These are phyloP conservation scores for Centropus unirufus DNA, from an alignment of 2,113 vertebrate genomes.

Conservation along the genomic window DNA sequence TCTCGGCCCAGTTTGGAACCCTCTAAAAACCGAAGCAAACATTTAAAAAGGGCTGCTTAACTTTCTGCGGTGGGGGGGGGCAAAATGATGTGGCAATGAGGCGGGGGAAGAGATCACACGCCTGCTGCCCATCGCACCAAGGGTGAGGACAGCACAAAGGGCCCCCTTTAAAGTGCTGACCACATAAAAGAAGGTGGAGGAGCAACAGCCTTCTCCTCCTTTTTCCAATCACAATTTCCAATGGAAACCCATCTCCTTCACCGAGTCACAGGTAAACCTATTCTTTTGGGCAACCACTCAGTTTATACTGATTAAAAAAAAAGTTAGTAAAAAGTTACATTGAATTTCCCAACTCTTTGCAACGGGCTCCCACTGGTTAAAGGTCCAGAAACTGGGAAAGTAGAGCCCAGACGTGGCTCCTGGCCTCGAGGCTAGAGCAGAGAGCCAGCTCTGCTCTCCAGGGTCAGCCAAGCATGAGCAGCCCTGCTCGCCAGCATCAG, in stretches of 20 bases:
- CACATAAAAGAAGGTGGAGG: not conserved
- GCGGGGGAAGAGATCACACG: not conserved
- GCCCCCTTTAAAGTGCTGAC: conserved; percentile 63
- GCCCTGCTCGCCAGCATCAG: not conserved
- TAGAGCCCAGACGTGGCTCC: not conserved
- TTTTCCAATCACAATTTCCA: conserved; percentile 19
- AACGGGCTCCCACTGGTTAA: not conserved
- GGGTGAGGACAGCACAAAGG: not conserved
- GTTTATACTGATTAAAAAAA: not conserved
- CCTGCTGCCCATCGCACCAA: not conserved
- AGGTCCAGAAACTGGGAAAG: not conserved
- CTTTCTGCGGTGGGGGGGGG: conserved; percentile 7
- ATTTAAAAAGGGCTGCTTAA: conserved; percentile 31
- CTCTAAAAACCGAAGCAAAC: conserved; percentile 14
- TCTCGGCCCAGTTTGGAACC: not conserved
- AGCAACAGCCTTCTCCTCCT: conserved; percentile 36
- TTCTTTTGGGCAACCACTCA: conserved; percentile 18
- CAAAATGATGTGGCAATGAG: not conserved
- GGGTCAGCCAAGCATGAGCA: not conserved
- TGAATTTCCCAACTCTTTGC: conserved; percentile 13
- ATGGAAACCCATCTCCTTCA: not conserved
- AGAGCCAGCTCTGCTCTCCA: conserved; percentile 57
- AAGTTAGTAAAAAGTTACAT: conserved; percentile 48
- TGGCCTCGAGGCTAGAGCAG: not conserved
- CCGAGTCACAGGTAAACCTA: not conserved